A percentile compares a stretch with the other conserved stretches of the same genome.
phyloP scores from a whole-genome alignment of 2,888 invertebrate genomes.

The Leucophora obtusa region DNA sequence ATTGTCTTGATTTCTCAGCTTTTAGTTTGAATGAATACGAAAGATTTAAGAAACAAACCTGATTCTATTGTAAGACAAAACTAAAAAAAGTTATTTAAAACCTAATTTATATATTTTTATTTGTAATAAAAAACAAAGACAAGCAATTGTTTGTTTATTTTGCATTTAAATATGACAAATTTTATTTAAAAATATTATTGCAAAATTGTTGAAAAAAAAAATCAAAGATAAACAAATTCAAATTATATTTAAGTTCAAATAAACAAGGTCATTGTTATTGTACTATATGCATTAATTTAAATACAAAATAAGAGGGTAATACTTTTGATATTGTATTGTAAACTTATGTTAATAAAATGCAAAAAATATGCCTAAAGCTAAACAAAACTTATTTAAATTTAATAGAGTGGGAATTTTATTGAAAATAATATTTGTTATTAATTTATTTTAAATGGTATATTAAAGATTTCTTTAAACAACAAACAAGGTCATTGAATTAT shows the following conservation, averaged over 20 bases:
- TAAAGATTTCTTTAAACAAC: too few species aligned
- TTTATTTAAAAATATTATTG: not conserved
- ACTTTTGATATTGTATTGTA: too few species aligned
- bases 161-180: slow-evolving; percentile 8
- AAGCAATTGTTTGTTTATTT: slow-evolving; percentile 30
- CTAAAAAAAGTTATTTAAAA: slow-evolving; percentile 1
- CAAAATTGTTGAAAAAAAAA: slow-evolving; percentile 22
- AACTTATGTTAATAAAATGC: too few species aligned
- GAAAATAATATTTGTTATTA: not conserved
- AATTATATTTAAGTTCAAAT: slow-evolving; percentile 39
- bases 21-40: slow-evolving; percentile 18
- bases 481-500: slow-evolving; percentile 3
- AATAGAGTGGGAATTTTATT: not conserved
- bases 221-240: not conserved
- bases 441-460: too few species aligned
- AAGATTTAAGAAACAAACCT: slow-evolving; percentile 52
- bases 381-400: too few species aligned
- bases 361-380: too few species aligned
- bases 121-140: slow-evolving; percentile 13
- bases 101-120: not conserved
- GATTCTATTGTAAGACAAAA: slow-evolving; percentile 34
- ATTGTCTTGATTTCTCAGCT: not conserved
- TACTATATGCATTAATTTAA: too few species aligned
- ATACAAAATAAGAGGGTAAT: too few species aligned
- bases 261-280: slow-evolving; percentile 38